A percentile compares a stretch with the other conserved stretches of the same genome.
Conservation (phyloP, 1,140 invertebrate genomes). For the Drosophila nigromelanica region DNA sequence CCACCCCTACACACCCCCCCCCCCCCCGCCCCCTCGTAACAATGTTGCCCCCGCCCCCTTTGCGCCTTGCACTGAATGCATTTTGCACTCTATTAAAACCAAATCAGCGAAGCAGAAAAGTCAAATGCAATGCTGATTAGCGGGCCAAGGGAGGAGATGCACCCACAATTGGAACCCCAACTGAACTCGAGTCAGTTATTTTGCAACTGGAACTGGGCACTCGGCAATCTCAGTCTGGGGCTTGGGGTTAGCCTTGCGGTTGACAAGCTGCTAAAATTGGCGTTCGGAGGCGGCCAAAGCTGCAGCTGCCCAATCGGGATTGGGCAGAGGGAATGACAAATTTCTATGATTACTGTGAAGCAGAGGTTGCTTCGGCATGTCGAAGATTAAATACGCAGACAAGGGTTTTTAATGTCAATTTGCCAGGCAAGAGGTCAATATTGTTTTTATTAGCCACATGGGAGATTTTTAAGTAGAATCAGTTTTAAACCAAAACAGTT, state of each 20-base stretch:
- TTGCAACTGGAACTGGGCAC: not conserved
- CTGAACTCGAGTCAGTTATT: not conserved
- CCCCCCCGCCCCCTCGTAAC: not conserved
- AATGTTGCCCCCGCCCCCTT: not conserved
- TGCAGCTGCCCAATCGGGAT: not conserved
- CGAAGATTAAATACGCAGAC: too few relatives aligned
- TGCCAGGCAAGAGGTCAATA: too few relatives aligned
- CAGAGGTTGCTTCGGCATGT: too few relatives aligned
- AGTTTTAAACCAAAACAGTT: too few relatives aligned
- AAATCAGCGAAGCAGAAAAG: conserved; percentile 77
- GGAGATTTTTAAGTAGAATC: too few relatives aligned
- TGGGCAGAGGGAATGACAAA: too few relatives aligned
- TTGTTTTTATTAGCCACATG: too few relatives aligned
- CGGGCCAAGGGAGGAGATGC: not conserved
- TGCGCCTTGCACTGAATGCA: conserved; percentile 36
- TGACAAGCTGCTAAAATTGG: conserved; percentile 68
- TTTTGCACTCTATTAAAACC: conserved; percentile 80
- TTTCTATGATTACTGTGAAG: too few relatives aligned
- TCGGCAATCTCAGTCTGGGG: not conserved
- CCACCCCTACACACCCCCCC: too few relatives aligned
- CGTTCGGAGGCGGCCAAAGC: conserved; percentile 43
- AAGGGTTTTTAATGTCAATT: too few relatives aligned
- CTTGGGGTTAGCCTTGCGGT: conserved; percentile 47
- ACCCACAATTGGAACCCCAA: not conserved
- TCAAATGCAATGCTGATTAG: conserved; percentile 77